Evolutionary conservation across 1,140 invertebrate genomes (phyloP).

Genomic region (Aphelenchoides besseyi): DNA sequence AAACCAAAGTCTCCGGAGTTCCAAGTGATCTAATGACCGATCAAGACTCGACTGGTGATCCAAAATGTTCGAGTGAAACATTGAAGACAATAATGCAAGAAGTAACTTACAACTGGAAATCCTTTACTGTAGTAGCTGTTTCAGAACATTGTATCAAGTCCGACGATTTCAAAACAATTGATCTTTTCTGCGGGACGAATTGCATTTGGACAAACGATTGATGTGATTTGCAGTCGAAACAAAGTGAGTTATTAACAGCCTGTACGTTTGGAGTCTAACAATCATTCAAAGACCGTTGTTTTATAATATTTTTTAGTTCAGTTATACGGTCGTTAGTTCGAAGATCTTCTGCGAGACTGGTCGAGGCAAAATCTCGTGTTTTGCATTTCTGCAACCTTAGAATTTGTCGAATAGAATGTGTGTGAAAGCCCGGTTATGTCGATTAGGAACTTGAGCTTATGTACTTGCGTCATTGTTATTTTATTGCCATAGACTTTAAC

Average conservation of each 20-base stretch:
- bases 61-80: constrained; percentile 50
- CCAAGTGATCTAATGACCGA: constrained; percentile 22
- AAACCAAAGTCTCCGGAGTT: constrained; percentile 31
- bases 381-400: constrained; percentile 47
- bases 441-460: too few relatives aligned
- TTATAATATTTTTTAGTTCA: too few relatives aligned
- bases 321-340: constrained; percentile 49
- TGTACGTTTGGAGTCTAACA: too few relatives aligned
- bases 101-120: constrained; percentile 27
- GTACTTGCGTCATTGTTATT: too few relatives aligned
- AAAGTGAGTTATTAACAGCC: too few relatives aligned
- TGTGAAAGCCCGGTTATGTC: neutral
- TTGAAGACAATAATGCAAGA: constrained; percentile 51
- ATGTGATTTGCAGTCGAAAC: constrained; percentile 41
- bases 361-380: constrained; percentile 40
- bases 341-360: constrained; percentile 53
- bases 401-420: neutral
- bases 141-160: constrained; percentile 54
- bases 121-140: neutral
- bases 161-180: constrained; percentile 53
- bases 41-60: constrained; percentile 42
- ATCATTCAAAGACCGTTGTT: too few relatives aligned
- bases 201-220: constrained; percentile 53
- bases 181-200: constrained; percentile 49
- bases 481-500: too few relatives aligned